Base-by-base conservation (phyloP, 2,113 vertebrate species). In the Melanerpes aurifrons region DNA sequence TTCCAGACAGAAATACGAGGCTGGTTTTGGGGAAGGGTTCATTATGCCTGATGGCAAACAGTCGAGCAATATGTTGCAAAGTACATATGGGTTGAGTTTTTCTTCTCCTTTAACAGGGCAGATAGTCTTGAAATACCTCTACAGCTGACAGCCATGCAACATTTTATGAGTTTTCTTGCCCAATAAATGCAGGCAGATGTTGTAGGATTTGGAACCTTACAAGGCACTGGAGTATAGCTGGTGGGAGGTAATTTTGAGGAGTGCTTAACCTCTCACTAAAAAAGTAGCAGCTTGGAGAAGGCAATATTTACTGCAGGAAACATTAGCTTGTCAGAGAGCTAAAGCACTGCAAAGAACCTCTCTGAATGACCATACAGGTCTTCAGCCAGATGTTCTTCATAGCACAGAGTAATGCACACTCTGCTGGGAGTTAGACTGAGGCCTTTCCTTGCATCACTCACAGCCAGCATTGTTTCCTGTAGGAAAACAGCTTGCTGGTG, bases 261-360 rank as follows among this genome's bases (percentile, higher is more conserved):
- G 94, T 91, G 75, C 93, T 97, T 97, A 96, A 98, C 96, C 96
- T 95, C 94, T 90, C 79, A 83, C 79, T 95, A 94, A 96, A 96
- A 96, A 95, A 97, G 97, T 96, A 96, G 94, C 97, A 95, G 68
- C 88, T 96, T 96, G 93, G 90, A 96, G 91, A 94, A 95, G 86
- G 79, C 77, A 92, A 31, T 88, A 96, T 97, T 97, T 94, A 96
- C 90, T 94, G 79, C 95, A 92, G 94, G 96, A 97, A 97, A 94
- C 96, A 96, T 93, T 93, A 93, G 96, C 87, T 87, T 97, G 91
- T 93, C 85, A 89, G 81, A 95, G 87, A 81, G 69, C 77, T 94
- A 29, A 82, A 82, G 85, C 73, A 64, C 86, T 58, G 10, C 69
- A 54, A 56, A 43, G 29, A 94, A 68, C 61, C 82, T 66, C 89